Conservation (phyloP, 2,888 invertebrate genomes). For the Notocelia uddmanniana region DNA sequence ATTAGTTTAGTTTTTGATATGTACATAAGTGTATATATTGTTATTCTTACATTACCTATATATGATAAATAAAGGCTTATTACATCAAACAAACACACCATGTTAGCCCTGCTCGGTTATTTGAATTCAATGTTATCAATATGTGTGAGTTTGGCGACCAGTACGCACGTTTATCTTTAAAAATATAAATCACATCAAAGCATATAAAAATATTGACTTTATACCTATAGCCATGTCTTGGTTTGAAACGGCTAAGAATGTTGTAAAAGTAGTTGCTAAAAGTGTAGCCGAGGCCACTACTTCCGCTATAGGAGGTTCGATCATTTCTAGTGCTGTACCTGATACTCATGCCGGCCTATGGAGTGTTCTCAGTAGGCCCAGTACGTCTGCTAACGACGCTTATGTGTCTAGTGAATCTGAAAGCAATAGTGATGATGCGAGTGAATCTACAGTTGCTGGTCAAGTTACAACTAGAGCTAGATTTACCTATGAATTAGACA, state of each 20-base stretch:
- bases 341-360: not conserved
- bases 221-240: conserved; percentile 10
- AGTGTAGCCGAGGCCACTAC: not conserved
- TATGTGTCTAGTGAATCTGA: conserved; percentile 1
- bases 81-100: no score
- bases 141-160: no score
- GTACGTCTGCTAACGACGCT: not conserved
- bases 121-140: no score
- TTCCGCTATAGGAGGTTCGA: not conserved
- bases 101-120: no score
- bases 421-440: not conserved
- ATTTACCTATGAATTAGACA: conserved; percentile 8
- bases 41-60: no score
- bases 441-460: not conserved
- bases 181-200: not conserved
- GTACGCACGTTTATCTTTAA: not conserved
- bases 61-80: no score
- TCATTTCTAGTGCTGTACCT: not conserved
- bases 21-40: no score
- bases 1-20: no score
- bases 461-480: conserved; percentile 17
- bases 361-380: conserved; percentile 10
- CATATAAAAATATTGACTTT: no score
- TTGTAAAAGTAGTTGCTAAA: not conserved
- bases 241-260: conserved; percentile 7